Base-by-base conservation (phyloP, 2,888 invertebrate genomes). In the Dolomedes plantarius region DNA sequence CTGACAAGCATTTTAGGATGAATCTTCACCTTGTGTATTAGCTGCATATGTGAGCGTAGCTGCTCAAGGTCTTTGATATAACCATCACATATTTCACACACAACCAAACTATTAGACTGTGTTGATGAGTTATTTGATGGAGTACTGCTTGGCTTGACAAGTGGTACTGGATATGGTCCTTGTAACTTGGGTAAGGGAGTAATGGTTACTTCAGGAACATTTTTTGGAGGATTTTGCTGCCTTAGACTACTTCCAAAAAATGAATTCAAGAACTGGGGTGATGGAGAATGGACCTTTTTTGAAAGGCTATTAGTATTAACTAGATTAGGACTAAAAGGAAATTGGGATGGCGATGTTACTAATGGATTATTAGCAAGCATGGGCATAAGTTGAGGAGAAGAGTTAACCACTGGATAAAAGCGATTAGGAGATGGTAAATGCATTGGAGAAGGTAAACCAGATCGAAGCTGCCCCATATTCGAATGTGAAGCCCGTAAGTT, bases 1-100 rank as follows among this genome's bases (percentile, higher is more conserved):
- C 96, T 97, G 92, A 96, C 96, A 89, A 97, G 97, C 97, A 97
- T 97, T 92, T 97, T 97, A 80, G 97, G 97, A 92, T 97, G 97
- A 90, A 97, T 97, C 92, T 97, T 97, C n/a, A 88, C 86, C 94
- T 98, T 97, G 92, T 98, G 98, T 91, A 98, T 97, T 96, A 97
- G 97, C 91, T 97, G 97, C 96, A 98, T 98, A 91, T 98, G 98
- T 91, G 97, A 97, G 88, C 98, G 94, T 88, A 98, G 92, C 91
- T 97, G 97, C 90, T 97, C 97, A 90, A 97, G 93, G 91, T 98
- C 98, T 93, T 97, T 97, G 88, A 98, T 98, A 91, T 97, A 98
- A 23, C 97, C 98, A 90, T 98, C 98, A 92, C 98, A 98, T 88
- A 98, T 97, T 93, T 98, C 98, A 92, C 98, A 98, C 89, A 97